Conservation (phyloP, 2,113 vertebrate species). For the Gila orcuttii region DNA sequence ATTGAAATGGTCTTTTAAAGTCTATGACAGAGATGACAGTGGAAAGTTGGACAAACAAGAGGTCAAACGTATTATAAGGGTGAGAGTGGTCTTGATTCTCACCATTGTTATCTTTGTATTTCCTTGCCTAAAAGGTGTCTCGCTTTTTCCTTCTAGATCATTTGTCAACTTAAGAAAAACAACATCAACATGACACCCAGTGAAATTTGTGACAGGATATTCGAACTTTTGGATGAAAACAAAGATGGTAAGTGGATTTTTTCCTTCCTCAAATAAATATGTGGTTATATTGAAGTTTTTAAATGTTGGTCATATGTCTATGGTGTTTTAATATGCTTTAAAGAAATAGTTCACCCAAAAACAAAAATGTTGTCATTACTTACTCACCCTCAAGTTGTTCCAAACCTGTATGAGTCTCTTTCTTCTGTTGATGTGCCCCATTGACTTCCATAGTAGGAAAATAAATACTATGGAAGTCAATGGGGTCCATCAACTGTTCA, state of each 20-base stretch:
- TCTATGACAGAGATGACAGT: slow-evolving; percentile 83
- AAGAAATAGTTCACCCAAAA: too few species aligned
- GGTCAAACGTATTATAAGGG: slow-evolving; percentile 78
- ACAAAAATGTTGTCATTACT: too few species aligned
- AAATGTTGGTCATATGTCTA: too few species aligned
- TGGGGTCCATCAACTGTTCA: too few species aligned
- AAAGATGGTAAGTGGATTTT: slow-evolving; percentile 67
- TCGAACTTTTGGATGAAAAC: slow-evolving; percentile 73
- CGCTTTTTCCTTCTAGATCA: slow-evolving; percentile 60
- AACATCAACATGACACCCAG: slow-evolving; percentile 40
- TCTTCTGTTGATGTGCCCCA: too few species aligned
- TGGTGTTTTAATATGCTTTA: too few species aligned
- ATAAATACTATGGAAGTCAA: too few species aligned
- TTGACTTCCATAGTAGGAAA: too few species aligned
- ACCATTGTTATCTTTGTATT: background rate
- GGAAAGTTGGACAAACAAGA: slow-evolving; percentile 80
- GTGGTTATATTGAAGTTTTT: too few species aligned
- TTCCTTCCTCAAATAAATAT: background rate
- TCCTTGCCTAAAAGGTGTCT: background rate
- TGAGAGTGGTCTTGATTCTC: slow-evolving; percentile 48
- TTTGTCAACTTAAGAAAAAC: slow-evolving; percentile 62
- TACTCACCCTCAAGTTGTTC: too few species aligned
- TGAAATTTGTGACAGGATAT: slow-evolving; percentile 73
- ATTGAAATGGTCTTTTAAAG: slow-evolving; percentile 85
- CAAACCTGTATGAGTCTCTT: too few species aligned